Conservation (phyloP, 2,797 vertebrate species). For the Balearica regulorum region DNA sequence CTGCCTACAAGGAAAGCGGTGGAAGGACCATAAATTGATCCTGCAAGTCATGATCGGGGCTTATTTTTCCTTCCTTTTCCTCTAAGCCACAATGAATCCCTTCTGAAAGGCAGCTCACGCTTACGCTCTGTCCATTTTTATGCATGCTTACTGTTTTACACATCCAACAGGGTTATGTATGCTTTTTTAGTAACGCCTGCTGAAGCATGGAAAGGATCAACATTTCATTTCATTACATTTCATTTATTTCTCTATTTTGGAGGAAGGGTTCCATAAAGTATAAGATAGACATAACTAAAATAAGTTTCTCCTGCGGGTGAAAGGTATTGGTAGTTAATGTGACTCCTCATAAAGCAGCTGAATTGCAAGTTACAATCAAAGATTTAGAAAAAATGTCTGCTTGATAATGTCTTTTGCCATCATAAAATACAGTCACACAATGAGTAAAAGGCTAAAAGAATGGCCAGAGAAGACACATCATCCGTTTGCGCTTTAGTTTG, state of each 20-base stretch:
- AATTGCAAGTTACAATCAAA: neutral
- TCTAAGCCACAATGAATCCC: neutral
- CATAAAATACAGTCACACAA: neutral
- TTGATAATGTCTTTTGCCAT: neutral
- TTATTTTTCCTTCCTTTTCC: neutral
- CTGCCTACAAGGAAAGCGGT: neutral
- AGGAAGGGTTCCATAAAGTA: constrained; percentile 21
- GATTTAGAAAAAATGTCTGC: neutral
- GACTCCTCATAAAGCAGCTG: constrained; percentile 19
- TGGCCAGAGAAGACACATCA: neutral
- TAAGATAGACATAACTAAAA: constrained; percentile 22
- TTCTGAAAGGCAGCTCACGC: neutral
- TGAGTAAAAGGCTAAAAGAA: constrained; percentile 11
- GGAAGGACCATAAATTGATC: neutral
- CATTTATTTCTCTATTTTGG: constrained; percentile 56
- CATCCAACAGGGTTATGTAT: constrained; percentile 39
- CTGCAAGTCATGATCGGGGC: neutral
- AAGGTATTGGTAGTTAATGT: constrained; percentile 27
- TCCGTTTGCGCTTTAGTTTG: neutral
- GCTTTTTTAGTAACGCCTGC: constrained; percentile 41
- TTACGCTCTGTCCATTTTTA: neutral
- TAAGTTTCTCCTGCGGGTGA: constrained; percentile 27
- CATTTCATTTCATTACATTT: constrained; percentile 63
- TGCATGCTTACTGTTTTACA: constrained; percentile 16
- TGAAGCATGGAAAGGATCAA: constrained; percentile 39